Evolutionary conservation across 2,113 vertebrate species (phyloP).

Genomic region (Vombatus ursinus): DNA sequence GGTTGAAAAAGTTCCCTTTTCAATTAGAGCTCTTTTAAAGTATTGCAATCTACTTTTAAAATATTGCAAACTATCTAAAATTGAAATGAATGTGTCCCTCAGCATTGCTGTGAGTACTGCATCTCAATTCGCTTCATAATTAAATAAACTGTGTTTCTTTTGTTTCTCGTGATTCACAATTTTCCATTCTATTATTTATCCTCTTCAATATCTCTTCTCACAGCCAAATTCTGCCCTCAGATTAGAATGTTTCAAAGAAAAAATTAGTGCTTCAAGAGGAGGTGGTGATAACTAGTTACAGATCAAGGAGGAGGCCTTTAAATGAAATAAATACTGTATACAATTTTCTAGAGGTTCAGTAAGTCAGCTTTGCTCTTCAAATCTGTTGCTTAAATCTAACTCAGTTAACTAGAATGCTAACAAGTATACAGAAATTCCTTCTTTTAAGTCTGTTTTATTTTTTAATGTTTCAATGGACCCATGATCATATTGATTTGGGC

Average conservation of each 20-base stretch:
- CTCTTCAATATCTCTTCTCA: constrained; percentile 60
- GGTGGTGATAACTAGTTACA: constrained; percentile 40
- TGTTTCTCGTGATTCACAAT: constrained; percentile 69
- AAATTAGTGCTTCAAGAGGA: constrained; percentile 31
- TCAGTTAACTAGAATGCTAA: neutral
- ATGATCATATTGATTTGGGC: neutral
- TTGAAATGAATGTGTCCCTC: constrained; percentile 73
- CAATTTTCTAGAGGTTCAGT: constrained; percentile 41
- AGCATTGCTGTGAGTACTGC: constrained; percentile 57
- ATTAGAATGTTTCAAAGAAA: constrained; percentile 35
- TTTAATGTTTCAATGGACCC: constrained; percentile 23
- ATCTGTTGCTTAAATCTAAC: neutral
- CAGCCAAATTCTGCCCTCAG: constrained; percentile 56
- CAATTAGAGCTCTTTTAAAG: constrained; percentile 71
- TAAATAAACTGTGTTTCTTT: constrained; percentile 63
- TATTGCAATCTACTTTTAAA: constrained; percentile 63
- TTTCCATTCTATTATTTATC: constrained; percentile 45
- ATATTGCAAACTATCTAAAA: constrained; percentile 64
- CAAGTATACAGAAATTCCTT: neutral
- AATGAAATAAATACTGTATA: constrained; percentile 36
- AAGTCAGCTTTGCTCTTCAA: constrained; percentile 3
- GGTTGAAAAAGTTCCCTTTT: constrained; percentile 73
- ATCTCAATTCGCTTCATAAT: constrained; percentile 60
- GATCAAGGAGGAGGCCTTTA: constrained; percentile 47
- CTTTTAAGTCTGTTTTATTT: constrained; percentile 45